phyloP scores from a whole-genome alignment of 37 sponge, comb jelly and placozoan genomes.

The Beroe forskalii region DNA sequence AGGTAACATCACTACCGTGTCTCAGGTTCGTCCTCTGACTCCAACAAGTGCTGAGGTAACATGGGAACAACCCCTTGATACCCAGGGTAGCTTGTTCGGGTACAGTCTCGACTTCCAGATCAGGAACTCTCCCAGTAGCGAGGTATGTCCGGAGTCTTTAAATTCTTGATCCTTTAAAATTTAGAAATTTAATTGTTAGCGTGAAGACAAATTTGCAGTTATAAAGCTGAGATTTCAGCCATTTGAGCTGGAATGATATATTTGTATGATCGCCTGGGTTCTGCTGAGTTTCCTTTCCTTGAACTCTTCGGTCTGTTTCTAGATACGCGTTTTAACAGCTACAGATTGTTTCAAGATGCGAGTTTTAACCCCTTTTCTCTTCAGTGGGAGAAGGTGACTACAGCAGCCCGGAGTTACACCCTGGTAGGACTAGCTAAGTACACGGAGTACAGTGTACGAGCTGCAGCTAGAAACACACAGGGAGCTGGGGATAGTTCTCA shows the following conservation, averaged over 20 bases:
- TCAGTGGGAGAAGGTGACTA: slow-evolving; percentile 50
- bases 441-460: slow-evolving; percentile 20
- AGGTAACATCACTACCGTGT: neutral
- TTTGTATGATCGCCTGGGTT: no score
- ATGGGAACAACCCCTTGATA: slow-evolving; percentile 56
- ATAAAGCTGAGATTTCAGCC: no score
- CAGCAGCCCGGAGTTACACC: neutral
- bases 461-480: slow-evolving; percentile 33
- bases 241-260: no score
- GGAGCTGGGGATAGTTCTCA: slow-evolving; percentile 59
- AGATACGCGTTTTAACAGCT: no score
- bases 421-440: slow-evolving; percentile 40
- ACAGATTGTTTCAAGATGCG: no score
- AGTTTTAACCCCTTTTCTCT: neutral
- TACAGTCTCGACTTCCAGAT: slow-evolving; percentile 35
- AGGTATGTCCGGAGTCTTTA: neutral
- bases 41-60: slow-evolving; percentile 29
- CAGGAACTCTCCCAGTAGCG: slow-evolving; percentile 44
- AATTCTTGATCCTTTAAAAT: no score
- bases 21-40: slow-evolving; percentile 17
- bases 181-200: no score
- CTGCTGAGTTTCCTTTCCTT: no score
- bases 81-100: slow-evolving; percentile 29
- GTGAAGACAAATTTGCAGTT: no score
- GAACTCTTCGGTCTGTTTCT: no score